Conservation (phyloP, 2,888 invertebrate species). For the Hecatera dysodea region DNA sequence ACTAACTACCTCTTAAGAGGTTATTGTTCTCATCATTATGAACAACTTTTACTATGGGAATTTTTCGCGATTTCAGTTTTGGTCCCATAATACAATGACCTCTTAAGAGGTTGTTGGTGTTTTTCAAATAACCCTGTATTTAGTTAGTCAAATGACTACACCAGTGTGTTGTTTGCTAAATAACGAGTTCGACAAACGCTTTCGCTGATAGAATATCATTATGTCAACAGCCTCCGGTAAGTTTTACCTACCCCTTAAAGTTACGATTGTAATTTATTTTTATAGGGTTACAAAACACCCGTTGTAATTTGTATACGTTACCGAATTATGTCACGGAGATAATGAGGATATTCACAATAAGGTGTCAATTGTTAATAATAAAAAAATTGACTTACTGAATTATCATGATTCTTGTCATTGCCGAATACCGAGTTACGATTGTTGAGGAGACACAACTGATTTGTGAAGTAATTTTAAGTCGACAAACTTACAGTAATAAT, state of each 20-base stretch:
- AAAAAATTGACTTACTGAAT: background rate
- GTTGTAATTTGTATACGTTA: slow-evolving; percentile 30
- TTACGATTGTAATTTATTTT: slow-evolving; percentile 58
- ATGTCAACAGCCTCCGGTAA: background rate
- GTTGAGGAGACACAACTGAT: slow-evolving; percentile 3
- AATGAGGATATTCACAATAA: slow-evolving; percentile 23
- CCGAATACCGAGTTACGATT: background rate
- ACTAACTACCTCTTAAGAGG: no score
- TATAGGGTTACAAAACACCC: slow-evolving; percentile 42
- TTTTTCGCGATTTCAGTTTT: no score
- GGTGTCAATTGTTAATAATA: slow-evolving; percentile 29
- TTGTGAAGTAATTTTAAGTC: slow-evolving; percentile 48
- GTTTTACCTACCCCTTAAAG: slow-evolving; percentile 2
- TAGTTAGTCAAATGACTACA: no score
- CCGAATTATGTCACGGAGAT: slow-evolving; percentile 48
- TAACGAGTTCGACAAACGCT: no score
- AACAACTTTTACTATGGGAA: no score
- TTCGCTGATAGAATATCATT: background rate
- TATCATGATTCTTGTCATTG: background rate
- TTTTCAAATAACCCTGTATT: no score
- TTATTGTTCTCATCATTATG: no score
- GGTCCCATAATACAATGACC: no score
- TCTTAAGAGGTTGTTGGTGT: no score
- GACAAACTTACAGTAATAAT: slow-evolving; percentile 48
- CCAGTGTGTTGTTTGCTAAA: no score